Percentiles rank a stretch among this genome's conserved stretches.
Evolutionary conservation across 2,113 vertebrate genomes (phyloP).

Genomic region (Junco hyemalis): DNA sequence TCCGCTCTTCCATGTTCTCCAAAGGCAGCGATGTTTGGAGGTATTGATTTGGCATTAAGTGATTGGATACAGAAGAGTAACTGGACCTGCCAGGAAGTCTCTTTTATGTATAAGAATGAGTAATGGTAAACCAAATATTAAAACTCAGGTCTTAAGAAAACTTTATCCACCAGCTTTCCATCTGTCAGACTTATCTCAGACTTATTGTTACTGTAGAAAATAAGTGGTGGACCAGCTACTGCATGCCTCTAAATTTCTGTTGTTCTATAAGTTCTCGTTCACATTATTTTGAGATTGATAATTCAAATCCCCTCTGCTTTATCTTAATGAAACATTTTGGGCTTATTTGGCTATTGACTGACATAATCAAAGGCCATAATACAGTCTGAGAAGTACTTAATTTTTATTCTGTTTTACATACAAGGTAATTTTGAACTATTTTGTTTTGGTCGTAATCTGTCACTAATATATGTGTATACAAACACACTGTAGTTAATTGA

Average conservation of each 20-base stretch:
- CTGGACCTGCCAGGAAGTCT: background rate
- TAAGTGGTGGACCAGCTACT: background rate
- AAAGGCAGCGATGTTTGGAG: constrained; percentile 98
- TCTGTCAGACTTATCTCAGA: background rate
- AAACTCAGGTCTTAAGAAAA: background rate
- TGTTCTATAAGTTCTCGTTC: background rate
- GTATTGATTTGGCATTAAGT: constrained; percentile 70
- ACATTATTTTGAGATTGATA: background rate
- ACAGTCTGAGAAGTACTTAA: background rate
- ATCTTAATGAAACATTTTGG: background rate
- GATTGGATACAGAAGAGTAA: background rate
- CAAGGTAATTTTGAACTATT: background rate
- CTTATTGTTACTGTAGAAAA: background rate
- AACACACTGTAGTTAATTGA: background rate
- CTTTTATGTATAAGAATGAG: background rate
- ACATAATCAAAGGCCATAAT: background rate
- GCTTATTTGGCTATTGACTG: background rate
- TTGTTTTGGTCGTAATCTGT: background rate
- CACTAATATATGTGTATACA: background rate
- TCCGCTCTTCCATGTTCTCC: constrained; percentile 95
- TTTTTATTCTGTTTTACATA: background rate
- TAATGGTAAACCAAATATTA: background rate
- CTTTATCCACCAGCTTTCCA: background rate
- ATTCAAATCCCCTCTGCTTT: background rate
- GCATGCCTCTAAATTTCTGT: background rate